Evolutionary conservation across 2,113 vertebrate genomes (phyloP).

Genomic region (Sphaerodactylus townsendi): DNA sequence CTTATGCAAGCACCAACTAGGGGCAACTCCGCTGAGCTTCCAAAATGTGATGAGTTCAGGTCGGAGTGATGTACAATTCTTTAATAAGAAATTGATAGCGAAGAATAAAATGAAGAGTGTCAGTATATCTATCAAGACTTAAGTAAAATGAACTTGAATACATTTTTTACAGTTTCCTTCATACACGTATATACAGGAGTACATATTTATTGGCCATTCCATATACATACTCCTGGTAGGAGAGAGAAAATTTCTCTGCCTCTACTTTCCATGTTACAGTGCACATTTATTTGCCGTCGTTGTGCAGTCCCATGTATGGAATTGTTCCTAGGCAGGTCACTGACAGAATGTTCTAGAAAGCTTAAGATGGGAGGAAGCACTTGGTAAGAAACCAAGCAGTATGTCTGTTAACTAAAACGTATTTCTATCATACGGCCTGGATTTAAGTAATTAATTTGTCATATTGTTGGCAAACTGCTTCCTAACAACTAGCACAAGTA

Average conservation of each 20-base stretch:
- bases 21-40: too few relatives aligned
- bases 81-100: neutral
- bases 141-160: neutral
- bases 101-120: neutral
- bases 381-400: neutral
- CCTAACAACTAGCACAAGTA: neutral
- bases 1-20: too few relatives aligned
- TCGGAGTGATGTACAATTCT: too few relatives aligned
- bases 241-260: neutral
- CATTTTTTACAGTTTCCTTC: neutral
- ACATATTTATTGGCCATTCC: neutral
- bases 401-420: neutral
- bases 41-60: too few relatives aligned
- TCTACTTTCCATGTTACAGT: neutral
- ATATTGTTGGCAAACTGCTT: neutral
- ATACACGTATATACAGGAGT: too few relatives aligned
- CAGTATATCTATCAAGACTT: too few relatives aligned
- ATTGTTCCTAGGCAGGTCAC: neutral
- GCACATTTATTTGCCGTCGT: neutral
- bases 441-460: conserved; percentile 30
- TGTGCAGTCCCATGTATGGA: neutral
- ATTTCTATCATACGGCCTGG: neutral
- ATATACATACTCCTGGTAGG: neutral
- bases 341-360: neutral
- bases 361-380: neutral